These are phyloP conservation scores for Montipora foliosa DNA, from an alignment of 64 coral and sea anemone genomes.

Conservation along the genomic window DNA sequence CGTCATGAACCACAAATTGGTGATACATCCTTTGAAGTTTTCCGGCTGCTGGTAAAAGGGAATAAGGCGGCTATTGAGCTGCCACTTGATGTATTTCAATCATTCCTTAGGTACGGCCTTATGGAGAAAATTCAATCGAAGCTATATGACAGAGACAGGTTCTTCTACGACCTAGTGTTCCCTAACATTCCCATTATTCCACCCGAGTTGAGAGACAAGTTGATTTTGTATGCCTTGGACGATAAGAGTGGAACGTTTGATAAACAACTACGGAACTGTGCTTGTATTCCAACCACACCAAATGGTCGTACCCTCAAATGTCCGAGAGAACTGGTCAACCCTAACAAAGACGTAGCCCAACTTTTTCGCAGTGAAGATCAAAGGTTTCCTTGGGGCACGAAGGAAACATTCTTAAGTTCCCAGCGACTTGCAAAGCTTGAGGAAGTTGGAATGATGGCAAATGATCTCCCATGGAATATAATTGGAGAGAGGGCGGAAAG, in stretches of 20 bases:
- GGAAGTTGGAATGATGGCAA: constrained; percentile 73
- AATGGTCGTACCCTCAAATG: constrained; percentile 57
- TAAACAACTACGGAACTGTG: not conserved
- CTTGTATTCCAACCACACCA: constrained; percentile 72
- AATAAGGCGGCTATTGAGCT: constrained; percentile 61
- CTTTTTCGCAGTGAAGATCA: constrained; percentile 75
- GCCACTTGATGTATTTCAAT: constrained; percentile 59
- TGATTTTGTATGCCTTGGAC: constrained; percentile 67
- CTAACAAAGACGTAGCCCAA: constrained; percentile 11
- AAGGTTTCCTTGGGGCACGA: constrained; percentile 72
- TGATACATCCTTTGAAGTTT: constrained; percentile 57
- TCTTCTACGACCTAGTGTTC: constrained; percentile 70
- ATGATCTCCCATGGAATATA: constrained; percentile 73
- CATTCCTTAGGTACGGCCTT: constrained; percentile 28
- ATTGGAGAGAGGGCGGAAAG: constrained; percentile 75
- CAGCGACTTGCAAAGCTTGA: constrained; percentile 53
- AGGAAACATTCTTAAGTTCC: constrained; percentile 10
- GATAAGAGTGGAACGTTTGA: constrained; percentile 34
- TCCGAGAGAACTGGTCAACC: constrained; percentile 74
- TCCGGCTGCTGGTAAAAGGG: constrained; percentile 17
- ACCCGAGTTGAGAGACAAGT: constrained; percentile 4
- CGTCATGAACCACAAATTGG: constrained; percentile 45
- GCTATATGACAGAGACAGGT: constrained; percentile 44
- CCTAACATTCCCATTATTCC: constrained; percentile 47
- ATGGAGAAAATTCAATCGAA: not conserved